phyloP scores from a whole-genome alignment of 1,140 invertebrate species.

The Pseudomyrmex sp. region DNA sequence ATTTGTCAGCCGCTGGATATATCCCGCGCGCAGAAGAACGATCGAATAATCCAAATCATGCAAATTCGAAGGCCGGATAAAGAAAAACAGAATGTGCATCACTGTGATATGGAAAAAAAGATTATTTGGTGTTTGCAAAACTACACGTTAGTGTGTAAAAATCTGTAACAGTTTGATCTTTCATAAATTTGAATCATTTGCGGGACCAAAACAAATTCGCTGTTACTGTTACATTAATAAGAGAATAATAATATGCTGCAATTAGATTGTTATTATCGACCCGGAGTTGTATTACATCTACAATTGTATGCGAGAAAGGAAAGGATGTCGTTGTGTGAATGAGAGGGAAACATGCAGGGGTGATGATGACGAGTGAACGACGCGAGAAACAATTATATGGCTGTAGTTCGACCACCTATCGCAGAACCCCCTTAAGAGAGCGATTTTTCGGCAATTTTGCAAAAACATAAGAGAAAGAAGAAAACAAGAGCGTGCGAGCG shows the following conservation, averaged over 20 bases:
- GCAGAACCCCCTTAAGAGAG: not conserved
- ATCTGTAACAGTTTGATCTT: not conserved
- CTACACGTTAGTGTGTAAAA: not conserved
- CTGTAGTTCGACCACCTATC: conserved; percentile 32
- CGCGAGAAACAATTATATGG: not conserved
- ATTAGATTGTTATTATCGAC: conserved; percentile 40
- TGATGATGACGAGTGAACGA: conserved; percentile 28
- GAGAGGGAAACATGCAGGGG: conserved; percentile 39
- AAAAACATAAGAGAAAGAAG: not conserved
- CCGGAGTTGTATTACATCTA: conserved; percentile 19
- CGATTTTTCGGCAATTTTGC: conserved; percentile 10
- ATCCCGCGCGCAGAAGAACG: conserved; percentile 17
- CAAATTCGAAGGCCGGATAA: conserved; percentile 18
- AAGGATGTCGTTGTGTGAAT: conserved; percentile 12
- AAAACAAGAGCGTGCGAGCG: conserved; percentile 29
- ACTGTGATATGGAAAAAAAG: conserved; percentile 1
- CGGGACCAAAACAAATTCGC: conserved; percentile 39
- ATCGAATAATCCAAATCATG: not conserved
- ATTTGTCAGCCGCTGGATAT: conserved; percentile 48
- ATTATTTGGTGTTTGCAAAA: conserved; percentile 9
- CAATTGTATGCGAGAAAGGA: not conserved
- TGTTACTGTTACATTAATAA: conserved; percentile 34
- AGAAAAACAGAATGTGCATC: not conserved
- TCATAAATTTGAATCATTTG: not conserved
- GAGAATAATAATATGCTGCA: conserved; percentile 26